These are phyloP conservation scores for Ictalurus punctatus DNA, from an alignment of 2,113 vertebrate genomes.

Conservation along the genomic window DNA sequence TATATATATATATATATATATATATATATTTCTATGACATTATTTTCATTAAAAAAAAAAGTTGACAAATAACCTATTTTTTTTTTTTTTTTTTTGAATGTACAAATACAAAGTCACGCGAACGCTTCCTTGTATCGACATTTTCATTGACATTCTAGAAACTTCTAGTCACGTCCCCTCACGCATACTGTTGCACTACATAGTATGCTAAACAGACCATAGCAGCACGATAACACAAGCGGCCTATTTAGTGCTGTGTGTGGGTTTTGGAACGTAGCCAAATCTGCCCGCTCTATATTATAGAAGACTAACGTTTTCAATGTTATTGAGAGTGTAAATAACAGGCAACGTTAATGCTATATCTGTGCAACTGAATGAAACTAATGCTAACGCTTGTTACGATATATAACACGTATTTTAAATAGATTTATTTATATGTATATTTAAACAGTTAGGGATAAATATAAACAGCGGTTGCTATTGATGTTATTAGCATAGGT, in stretches of 20 bases:
- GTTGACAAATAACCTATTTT: not conserved
- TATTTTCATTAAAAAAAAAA: no score
- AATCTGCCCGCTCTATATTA: not conserved
- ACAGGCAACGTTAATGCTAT: no score
- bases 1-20: no score
- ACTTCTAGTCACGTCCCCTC: not conserved
- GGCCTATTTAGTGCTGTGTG: not conserved
- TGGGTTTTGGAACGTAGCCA: not conserved
- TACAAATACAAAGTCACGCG: not conserved
- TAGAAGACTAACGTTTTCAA: not conserved
- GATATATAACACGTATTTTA: not conserved
- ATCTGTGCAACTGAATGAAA: not conserved
- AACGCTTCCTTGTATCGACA: not conserved
- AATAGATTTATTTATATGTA: no score
- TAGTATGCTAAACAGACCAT: not conserved
- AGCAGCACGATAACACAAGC: not conserved
- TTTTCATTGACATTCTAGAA: constrained; percentile 20
- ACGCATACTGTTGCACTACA: not conserved
- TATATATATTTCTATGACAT: not conserved
- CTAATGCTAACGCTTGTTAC: not conserved
- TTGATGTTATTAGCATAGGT: not conserved
- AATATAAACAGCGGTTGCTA: not conserved
- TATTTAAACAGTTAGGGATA: no score
- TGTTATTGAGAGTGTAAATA: not conserved
- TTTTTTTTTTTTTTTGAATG: no score